Base-by-base conservation (phyloP, 2,797 vertebrate genomes). In the Cyclura pinguis region DNA sequence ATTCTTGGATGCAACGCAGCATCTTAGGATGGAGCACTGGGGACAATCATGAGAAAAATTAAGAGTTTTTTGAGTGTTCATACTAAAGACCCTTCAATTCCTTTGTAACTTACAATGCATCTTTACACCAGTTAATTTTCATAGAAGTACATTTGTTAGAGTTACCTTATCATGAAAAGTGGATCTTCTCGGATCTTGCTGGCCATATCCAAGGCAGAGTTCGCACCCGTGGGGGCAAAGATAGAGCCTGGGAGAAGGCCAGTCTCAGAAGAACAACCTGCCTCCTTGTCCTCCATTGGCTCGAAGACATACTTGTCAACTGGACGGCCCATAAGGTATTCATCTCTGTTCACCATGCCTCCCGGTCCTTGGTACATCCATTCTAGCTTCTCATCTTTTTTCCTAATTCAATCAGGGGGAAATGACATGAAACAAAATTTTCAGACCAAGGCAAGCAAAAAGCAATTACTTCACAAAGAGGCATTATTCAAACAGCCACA, bases 291-390 rank as follows among this genome's bases (percentile, higher is more conserved):
- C 80, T 98, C 98, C 1, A 96, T 97, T 90, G 99, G 98, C 91
- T 98, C 98, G 1, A 98, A 98, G 94, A 99, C 97, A 7, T 98
- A 98, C 84, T 99, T 99, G 95, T 99, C 99, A 91, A 99, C 98
- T n/a, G 98, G 95, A 57, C 99, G 98, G 1, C 99, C 99, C 94
- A 99, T 91, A 74, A 99, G 97, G 82, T 99, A 99, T 35, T 99
- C 99, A 0, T 99, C 99, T 29, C 98, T 98, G 95, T 98, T 99
- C 95, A 99, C 98, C 97, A 99, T 98, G 0, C 98, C 98, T 0
- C 98, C 97, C 0, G 98, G 98, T 1, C 99, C 99, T 96, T 99
- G 99, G 96, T 99, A 99, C 99, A 99, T 99, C 99, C 99, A 99
- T 96, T 99, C 99, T 93, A 99, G 84, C 6, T 99, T 98, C 92